Conservation (phyloP, 2,113 vertebrate species). For the human (Homo sapiens) region DNA sequence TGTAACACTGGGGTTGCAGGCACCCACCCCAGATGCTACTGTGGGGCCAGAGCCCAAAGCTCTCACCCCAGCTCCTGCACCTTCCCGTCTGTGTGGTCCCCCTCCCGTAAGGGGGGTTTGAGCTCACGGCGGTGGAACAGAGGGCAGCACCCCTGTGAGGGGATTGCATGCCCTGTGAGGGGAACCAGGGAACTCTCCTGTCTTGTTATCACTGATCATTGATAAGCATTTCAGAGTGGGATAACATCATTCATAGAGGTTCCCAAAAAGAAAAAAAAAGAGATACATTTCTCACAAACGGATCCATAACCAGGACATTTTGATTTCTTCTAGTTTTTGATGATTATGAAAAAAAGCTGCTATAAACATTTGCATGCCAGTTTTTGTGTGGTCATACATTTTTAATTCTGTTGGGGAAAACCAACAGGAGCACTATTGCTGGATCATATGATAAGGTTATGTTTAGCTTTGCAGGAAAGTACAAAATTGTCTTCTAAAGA, state of each 20-base stretch:
- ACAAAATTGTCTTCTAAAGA: not conserved
- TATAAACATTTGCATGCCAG: not conserved
- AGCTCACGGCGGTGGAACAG: too few relatives aligned
- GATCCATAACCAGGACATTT: not conserved
- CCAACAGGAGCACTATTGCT: too few relatives aligned
- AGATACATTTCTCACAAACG: not conserved
- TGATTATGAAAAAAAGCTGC: not conserved
- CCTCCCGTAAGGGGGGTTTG: too few relatives aligned
- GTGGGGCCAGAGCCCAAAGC: too few relatives aligned
- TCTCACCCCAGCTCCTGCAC: too few relatives aligned
- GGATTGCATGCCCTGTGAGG: too few relatives aligned
- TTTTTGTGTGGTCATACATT: not conserved
- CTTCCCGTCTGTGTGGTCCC: too few relatives aligned
- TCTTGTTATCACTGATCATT: not conserved
- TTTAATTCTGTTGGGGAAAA: not conserved
- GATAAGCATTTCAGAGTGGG: slow-evolving; percentile 2
- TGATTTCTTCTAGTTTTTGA: not conserved
- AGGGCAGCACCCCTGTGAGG: too few relatives aligned
- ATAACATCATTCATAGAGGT: slow-evolving; percentile 1
- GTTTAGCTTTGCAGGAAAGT: not conserved
- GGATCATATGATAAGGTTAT: not conserved
- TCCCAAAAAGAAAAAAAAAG: not conserved
- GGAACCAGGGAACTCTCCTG: too few relatives aligned
- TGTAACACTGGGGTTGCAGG: too few relatives aligned
- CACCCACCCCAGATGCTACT: too few relatives aligned